Conservation (phyloP, 2,888 invertebrate species). For the Cephus runcator region DNA sequence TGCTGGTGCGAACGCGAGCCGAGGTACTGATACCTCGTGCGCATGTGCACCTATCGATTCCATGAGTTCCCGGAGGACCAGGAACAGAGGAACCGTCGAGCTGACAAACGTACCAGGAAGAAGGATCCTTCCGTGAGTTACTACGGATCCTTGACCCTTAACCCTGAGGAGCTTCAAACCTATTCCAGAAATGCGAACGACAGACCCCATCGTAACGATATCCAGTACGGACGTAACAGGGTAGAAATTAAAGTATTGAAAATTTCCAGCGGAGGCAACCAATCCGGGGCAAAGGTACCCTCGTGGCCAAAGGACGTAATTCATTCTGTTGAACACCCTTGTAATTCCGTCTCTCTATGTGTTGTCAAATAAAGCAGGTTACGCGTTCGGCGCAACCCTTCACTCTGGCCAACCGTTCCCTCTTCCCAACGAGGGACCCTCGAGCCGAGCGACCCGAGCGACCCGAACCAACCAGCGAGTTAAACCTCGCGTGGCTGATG, state of each 20-base stretch:
- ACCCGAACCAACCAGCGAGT: conserved; percentile 17
- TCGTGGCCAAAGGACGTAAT: neutral
- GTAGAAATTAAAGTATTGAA: neutral
- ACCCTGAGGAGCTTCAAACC: neutral
- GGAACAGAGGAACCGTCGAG: conserved; percentile 32
- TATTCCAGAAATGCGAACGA: neutral
- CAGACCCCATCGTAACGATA: too few species aligned
- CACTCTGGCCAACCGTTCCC: conserved; percentile 11
- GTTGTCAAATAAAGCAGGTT: conserved; percentile 22
- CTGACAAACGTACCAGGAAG: neutral
- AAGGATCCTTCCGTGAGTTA: neutral
- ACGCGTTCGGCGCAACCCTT: conserved; percentile 24
- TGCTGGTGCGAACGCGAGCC: neutral
- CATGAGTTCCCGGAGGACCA: conserved; percentile 44
- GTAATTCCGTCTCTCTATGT: neutral
- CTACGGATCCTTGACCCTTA: neutral
- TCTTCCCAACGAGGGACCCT: conserved; percentile 7
- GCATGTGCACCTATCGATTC: conserved; percentile 64
- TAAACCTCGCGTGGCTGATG: conserved; percentile 26
- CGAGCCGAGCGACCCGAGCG: neutral
- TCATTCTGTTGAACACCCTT: neutral
- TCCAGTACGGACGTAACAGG: neutral
- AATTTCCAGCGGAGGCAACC: neutral
- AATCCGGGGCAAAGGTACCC: neutral
- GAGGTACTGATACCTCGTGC: conserved; percentile 26